Evolutionary conservation across 2,797 vertebrate species (phyloP).

Genomic region (Rhinoraja longicauda): DNA sequence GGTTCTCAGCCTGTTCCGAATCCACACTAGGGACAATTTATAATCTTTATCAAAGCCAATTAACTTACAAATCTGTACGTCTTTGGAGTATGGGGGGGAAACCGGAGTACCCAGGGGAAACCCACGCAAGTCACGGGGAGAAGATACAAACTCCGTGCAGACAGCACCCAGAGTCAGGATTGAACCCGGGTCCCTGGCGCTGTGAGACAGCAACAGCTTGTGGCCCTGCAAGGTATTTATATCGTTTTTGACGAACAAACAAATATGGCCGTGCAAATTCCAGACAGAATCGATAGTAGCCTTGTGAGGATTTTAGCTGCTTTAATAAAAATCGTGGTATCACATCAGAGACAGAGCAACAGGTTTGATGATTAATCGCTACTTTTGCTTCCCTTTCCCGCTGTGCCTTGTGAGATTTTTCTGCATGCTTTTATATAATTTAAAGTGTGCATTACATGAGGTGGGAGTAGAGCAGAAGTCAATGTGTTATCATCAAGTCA

Average conservation of each 20-base stretch:
- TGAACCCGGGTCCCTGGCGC: too few species aligned
- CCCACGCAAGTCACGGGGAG: too few species aligned
- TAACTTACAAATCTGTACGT: too few species aligned
- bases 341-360: neutral
- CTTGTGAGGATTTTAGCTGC: constrained; percentile 37
- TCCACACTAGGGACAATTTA: too few species aligned
- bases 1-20: too few species aligned
- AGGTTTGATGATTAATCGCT: neutral
- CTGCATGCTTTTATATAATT: neutral
- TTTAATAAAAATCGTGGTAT: neutral
- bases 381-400: neutral
- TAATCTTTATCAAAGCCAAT: too few species aligned
- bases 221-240: constrained; percentile 42
- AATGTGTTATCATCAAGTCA: neutral
- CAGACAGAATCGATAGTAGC: constrained; percentile 39
- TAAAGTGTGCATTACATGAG: neutral
- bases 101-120: too few species aligned
- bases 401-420: neutral
- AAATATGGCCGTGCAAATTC: constrained; percentile 43
- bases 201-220: neutral
- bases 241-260: constrained; percentile 42
- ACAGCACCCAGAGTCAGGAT: too few species aligned
- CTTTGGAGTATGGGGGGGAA: too few species aligned
- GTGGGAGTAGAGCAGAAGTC: neutral
- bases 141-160: too few species aligned